Conservation (phyloP, 2,888 invertebrate species). For the Exocentrus adspersus region DNA sequence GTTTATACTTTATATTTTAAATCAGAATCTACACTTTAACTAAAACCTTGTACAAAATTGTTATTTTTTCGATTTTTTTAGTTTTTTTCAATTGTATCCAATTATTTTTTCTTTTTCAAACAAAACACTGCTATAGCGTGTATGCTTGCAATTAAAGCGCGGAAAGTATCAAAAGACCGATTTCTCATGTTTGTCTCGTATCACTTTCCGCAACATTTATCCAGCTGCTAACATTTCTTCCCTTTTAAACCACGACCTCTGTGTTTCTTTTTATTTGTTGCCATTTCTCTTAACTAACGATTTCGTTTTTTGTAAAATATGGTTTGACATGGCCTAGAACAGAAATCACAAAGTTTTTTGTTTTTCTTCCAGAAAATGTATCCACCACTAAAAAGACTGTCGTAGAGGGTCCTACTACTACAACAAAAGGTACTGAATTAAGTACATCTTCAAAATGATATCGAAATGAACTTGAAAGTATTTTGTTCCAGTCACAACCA, state of each 20-base stretch:
- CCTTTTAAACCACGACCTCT: slow-evolving; percentile 26
- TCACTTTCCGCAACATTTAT: neutral
- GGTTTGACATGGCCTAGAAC: neutral
- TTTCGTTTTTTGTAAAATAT: slow-evolving; percentile 33
- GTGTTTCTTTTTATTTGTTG: slow-evolving; percentile 35
- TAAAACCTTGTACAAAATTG: neutral
- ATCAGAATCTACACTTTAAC: neutral
- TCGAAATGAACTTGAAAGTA: neutral
- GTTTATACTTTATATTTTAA: neutral
- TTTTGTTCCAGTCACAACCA: slow-evolving; percentile 53
- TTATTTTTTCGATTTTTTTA: neutral
- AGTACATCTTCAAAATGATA: neutral
- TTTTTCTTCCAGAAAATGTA: slow-evolving; percentile 55
- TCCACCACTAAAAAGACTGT: slow-evolving; percentile 53
- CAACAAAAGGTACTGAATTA: slow-evolving; percentile 51
- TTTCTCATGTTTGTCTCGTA: neutral
- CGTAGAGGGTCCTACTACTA: slow-evolving; percentile 56
- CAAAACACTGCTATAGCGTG: slow-evolving; percentile 47
- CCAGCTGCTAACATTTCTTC: slow-evolving; percentile 32
- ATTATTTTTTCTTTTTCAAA: neutral
- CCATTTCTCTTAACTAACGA: slow-evolving; percentile 35
- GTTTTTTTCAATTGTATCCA: slow-evolving; percentile 2
- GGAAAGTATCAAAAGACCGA: slow-evolving; percentile 13
- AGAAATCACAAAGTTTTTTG: slow-evolving; percentile 16
- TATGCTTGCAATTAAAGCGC: slow-evolving; percentile 28